Conservation (phyloP, 1,140 invertebrate genomes). For the Papilio polytes region DNA sequence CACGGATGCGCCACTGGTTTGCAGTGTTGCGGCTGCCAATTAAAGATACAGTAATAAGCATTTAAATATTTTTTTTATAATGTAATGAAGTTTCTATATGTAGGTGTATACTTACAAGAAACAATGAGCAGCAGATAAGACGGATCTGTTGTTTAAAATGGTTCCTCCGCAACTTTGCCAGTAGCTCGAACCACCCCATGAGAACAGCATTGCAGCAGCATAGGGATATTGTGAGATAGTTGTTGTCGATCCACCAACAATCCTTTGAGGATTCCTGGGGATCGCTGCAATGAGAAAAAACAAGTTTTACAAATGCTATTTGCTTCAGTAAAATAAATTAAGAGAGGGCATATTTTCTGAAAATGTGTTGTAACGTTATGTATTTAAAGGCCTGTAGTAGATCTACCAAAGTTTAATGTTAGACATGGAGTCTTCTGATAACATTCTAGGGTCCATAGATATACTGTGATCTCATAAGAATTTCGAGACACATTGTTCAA, state of each 20-base stretch:
- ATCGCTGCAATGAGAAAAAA: neutral
- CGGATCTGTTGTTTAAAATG: slow-evolving; percentile 54
- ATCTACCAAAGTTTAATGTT: no score
- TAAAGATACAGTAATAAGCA: slow-evolving; percentile 7
- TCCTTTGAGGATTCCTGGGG: slow-evolving; percentile 55
- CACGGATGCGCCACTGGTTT: slow-evolving; percentile 50
- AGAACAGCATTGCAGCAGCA: slow-evolving; percentile 50
- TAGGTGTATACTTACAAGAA: slow-evolving; percentile 53
- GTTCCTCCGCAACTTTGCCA: slow-evolving; percentile 55
- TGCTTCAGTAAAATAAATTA: neutral
- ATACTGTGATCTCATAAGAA: neutral
- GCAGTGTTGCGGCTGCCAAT: slow-evolving; percentile 45
- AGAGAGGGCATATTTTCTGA: no score
- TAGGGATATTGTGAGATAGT: slow-evolving; percentile 47
- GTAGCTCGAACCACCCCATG: slow-evolving; percentile 33
- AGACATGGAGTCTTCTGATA: no score
- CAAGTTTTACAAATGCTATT: neutral
- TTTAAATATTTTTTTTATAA: no score
- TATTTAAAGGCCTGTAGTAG: neutral
- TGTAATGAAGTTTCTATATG: no score
- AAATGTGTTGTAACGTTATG: neutral
- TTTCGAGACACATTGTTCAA: no score
- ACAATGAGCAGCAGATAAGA: slow-evolving; percentile 62
- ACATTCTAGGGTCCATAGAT: neutral
- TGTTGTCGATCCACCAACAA: slow-evolving; percentile 48